Evolutionary conservation across 2,888 invertebrate species (phyloP), one percentile per base, ranked within the genome.

Genomic region (Stenichneumon culpator): DNA sequence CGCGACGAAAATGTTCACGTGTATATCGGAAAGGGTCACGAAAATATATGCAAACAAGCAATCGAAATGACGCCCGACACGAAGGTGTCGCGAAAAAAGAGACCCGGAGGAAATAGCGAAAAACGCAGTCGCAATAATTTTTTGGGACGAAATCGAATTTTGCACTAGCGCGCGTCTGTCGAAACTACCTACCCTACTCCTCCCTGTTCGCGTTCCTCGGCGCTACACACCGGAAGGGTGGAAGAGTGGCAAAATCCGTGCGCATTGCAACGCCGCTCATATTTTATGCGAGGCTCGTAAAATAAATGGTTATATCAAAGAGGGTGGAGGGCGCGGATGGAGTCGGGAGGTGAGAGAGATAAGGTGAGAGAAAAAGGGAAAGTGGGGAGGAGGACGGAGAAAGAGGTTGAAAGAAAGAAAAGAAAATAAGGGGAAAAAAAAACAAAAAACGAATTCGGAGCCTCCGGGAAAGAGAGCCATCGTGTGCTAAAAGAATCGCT

Each of bases 251-350:
- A 69, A 84, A 82, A 82, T 82, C 82, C 54, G 79, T 74, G 84
- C 65, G 75, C 81, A 84, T 67, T 73, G 73, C 70, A 74, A 75
- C 75, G 75, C 28, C 65, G 68, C 73, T 82, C 84, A 74, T 84
- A 81, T 69, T 78, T 84, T 84, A 81, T 74, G 72, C 81, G 47
- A 63, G 77, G 39, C 67, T 84, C 81, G 84, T 84, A 84, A 84
- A 84, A 84, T 81, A 78, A 84, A 84, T 81, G 77, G 84, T 84
- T 78, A 78, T 78, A 84, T 73, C 84, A 68, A 14, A 47, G n/a
- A 28, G 50, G 63, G 68, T 25, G 54, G 67, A 36, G 36, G 32
- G 68, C 32, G 54, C 36, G 74, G 63, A 65, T 54, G 19, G 39
- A 65, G 57, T 22, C 16, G n/a, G 63, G 11, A 39, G 11, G 39